phyloP scores from a whole-genome alignment of 2,888 invertebrate species.

The Elmis aenea region DNA sequence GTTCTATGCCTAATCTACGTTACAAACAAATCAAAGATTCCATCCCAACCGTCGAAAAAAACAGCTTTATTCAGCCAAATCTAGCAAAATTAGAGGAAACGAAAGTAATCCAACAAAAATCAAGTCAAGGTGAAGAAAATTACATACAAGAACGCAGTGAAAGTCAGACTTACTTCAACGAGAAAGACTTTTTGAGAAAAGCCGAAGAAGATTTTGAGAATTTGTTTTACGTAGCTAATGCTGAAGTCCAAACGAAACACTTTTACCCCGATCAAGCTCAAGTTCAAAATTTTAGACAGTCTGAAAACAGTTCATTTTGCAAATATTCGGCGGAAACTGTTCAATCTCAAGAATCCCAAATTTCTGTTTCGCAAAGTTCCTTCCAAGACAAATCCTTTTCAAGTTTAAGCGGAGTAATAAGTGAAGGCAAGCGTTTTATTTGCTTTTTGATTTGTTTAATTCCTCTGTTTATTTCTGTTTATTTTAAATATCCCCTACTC shows the following conservation, averaged over 20 bases:
- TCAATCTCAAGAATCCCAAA: conserved; percentile 18
- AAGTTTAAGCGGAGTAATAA: too few relatives aligned
- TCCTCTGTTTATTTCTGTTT: too few relatives aligned
- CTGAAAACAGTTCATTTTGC: conserved; percentile 43
- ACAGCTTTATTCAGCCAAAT: conserved; percentile 16
- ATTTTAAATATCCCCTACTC: too few relatives aligned
- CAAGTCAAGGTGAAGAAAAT: conserved; percentile 2
- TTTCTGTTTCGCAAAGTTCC: too few relatives aligned
- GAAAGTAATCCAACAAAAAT: neutral
- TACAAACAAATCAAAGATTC: conserved; percentile 50
- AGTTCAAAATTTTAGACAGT: conserved; percentile 31
- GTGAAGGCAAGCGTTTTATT: too few relatives aligned
- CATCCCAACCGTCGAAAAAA: conserved; percentile 37
- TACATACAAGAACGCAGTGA: neutral
- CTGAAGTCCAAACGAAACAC: conserved; percentile 38
- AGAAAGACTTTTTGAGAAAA: conserved; percentile 28
- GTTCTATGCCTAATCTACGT: conserved; percentile 52
- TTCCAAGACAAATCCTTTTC: too few relatives aligned
- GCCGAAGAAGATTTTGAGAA: conserved; percentile 41
- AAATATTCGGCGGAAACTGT: conserved; percentile 33
- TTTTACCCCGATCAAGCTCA: conserved; percentile 31
- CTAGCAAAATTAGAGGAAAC: neutral
- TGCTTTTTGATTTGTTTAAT: too few relatives aligned
- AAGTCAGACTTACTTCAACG: conserved; percentile 1
- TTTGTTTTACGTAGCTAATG: conserved; percentile 42